Evolutionary conservation across 1,140 invertebrate species (phyloP).

Genomic region (Bathynomus jamesi): DNA sequence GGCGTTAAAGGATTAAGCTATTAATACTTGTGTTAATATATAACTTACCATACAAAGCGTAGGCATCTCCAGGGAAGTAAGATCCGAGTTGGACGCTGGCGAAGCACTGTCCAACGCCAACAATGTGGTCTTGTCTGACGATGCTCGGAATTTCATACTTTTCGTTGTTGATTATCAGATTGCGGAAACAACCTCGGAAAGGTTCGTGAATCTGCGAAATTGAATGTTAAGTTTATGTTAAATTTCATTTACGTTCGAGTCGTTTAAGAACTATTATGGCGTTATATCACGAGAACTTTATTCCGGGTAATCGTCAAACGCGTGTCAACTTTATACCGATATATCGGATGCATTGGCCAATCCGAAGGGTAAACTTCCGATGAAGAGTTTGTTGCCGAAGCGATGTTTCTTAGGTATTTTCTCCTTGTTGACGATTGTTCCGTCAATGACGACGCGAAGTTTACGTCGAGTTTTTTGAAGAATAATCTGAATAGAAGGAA

Average conservation of each 20-base stretch:
- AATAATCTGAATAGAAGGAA: background rate
- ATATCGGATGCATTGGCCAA: background rate
- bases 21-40: no score
- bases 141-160: conserved; percentile 62
- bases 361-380: background rate
- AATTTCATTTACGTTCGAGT: no score
- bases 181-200: conserved; percentile 73
- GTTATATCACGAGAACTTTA: no score
- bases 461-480: background rate
- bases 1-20: no score
- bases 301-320: no score
- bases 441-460: background rate
- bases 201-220: conserved; percentile 52
- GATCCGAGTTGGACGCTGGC: conserved; percentile 68
- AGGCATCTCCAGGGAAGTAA: conserved; percentile 75
- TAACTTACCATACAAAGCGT: conserved; percentile 67
- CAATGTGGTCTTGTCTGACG: conserved; percentile 55
- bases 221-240: no score
- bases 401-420: background rate
- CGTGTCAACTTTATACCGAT: no score
- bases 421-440: background rate
- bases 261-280: no score
- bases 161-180: conserved; percentile 63
- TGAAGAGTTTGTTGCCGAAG: background rate
- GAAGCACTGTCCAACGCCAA: conserved; percentile 72